phyloP scores from a whole-genome alignment of 2,113 vertebrate species.

The Morone saxatilis region DNA sequence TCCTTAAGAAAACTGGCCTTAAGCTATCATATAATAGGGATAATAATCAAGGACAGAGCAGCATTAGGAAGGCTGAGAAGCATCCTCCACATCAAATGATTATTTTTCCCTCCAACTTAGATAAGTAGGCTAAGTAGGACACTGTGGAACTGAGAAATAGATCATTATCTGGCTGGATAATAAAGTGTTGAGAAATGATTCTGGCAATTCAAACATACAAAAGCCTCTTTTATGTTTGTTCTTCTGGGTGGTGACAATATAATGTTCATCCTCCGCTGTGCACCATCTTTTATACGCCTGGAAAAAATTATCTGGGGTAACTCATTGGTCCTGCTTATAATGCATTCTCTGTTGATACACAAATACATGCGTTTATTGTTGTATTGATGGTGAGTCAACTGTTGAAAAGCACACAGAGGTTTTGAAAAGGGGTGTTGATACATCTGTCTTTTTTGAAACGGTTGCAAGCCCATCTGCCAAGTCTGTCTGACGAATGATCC shows the following conservation, averaged over 20 bases:
- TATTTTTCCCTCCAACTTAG: slow-evolving; percentile 61
- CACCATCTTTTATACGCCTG: slow-evolving; percentile 34
- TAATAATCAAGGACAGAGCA: slow-evolving; percentile 71
- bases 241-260: slow-evolving; percentile 70
- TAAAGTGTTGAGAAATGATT: slow-evolving; percentile 55
- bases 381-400: slow-evolving; percentile 44
- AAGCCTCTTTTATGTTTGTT: slow-evolving; percentile 66
- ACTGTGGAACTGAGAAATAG: slow-evolving; percentile 67
- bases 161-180: slow-evolving; percentile 72
- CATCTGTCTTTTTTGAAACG: slow-evolving; percentile 73
- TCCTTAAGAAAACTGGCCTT: slow-evolving; percentile 49
- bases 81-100: slow-evolving; percentile 68
- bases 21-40: slow-evolving; percentile 72
- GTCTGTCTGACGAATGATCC: slow-evolving; percentile 72
- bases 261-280: slow-evolving; percentile 55
- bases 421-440: slow-evolving; percentile 66
- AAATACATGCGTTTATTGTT: slow-evolving; percentile 55
- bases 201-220: slow-evolving; percentile 58
- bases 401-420: slow-evolving; percentile 63
- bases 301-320: slow-evolving; percentile 21
- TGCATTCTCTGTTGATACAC: slow-evolving; percentile 11
- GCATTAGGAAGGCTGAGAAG: slow-evolving; percentile 61
- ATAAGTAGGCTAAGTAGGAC: slow-evolving; percentile 79
- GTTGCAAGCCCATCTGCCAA: slow-evolving; percentile 66
- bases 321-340: slow-evolving; percentile 17